A percentile compares a stretch with the other conserved stretches of the same genome.
These are phyloP conservation scores for Chrysopilus asiliformis DNA, from an alignment of 2,888 invertebrate species.

Conservation along the genomic window DNA sequence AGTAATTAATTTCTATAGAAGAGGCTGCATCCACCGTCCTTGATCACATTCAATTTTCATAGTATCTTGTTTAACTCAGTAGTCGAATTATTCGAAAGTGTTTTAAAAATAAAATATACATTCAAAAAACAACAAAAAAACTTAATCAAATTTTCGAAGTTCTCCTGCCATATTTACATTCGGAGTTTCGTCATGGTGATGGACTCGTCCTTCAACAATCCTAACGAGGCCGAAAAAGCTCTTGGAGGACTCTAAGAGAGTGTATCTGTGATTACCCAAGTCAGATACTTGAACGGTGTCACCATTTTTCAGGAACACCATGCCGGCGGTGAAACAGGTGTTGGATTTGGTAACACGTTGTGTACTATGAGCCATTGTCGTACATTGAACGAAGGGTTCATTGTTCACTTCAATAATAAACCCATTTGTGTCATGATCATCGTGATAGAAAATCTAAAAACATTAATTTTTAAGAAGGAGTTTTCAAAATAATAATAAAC, in stretches of 20 bases:
- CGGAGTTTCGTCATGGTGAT: no score
- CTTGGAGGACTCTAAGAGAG: constrained; percentile 58
- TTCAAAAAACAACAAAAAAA: no score
- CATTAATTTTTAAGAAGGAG: no score
- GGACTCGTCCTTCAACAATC: constrained; percentile 40
- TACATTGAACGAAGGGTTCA: constrained; percentile 57
- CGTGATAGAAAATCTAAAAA: constrained; percentile 62
- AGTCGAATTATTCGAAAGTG: no score
- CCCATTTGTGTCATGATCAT: constrained; percentile 61
- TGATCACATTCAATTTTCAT: no score
- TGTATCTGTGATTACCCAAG: constrained; percentile 51
- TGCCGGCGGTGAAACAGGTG: constrained; percentile 60
- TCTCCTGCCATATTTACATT: no score
- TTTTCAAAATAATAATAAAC: no score
- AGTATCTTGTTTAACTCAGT: no score
- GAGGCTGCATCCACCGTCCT: no score
- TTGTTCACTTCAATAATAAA: constrained; percentile 54
- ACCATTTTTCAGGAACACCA: constrained; percentile 46
- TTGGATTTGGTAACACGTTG: constrained; percentile 47
- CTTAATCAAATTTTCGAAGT: no score
- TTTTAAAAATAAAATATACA: no score
- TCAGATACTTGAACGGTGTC: constrained; percentile 58
- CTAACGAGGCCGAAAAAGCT: constrained; percentile 74
- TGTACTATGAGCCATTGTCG: constrained; percentile 48
- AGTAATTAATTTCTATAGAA: no score